Conservation (phyloP, 2,888 invertebrate genomes). For the Hanleya hanleyi region DNA sequence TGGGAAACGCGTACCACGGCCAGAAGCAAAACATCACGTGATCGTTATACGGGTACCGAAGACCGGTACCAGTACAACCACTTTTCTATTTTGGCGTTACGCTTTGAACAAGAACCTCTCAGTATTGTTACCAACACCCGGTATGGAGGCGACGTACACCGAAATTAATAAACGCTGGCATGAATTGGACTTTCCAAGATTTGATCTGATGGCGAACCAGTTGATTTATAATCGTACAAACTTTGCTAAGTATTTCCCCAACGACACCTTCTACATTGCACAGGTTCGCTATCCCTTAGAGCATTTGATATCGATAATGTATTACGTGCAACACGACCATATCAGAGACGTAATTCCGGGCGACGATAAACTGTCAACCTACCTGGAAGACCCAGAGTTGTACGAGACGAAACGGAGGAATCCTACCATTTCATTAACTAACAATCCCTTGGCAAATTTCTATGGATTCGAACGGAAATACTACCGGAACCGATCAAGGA, state of each 20-base stretch:
- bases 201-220: background rate
- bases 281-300: background rate
- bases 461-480: background rate
- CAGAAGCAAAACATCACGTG: too few relatives aligned
- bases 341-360: background rate
- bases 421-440: background rate
- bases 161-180: background rate
- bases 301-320: background rate
- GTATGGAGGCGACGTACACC: background rate
- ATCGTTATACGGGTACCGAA: background rate
- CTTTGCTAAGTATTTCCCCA: background rate
- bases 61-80: background rate
- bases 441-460: background rate
- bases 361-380: background rate
- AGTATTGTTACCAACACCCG: background rate
- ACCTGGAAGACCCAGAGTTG: background rate
- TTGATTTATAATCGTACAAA: background rate
- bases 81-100: background rate
- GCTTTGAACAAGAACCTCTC: background rate
- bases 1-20: too few relatives aligned
- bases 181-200: background rate
- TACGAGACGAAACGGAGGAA: background rate
- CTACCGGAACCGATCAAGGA: background rate
- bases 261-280: background rate
- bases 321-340: background rate